Conservation (phyloP, 2,888 invertebrate genomes). For the Tridacna gigas region DNA sequence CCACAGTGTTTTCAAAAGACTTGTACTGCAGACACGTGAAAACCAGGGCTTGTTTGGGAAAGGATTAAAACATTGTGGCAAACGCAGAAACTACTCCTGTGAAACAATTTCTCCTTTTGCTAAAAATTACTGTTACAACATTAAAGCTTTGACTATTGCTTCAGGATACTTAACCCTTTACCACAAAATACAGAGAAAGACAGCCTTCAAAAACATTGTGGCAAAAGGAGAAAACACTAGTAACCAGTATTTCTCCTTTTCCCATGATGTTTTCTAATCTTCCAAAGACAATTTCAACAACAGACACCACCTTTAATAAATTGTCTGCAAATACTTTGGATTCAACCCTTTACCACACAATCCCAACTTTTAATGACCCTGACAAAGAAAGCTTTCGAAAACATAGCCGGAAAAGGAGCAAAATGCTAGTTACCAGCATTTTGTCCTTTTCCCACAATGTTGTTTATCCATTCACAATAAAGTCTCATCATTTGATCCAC, state of each 20-base stretch:
- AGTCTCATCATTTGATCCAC: background rate
- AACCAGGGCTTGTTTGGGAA: background rate
- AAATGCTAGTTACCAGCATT: background rate
- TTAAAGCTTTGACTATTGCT: too few species aligned
- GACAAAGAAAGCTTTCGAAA: background rate
- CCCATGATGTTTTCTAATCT: background rate
- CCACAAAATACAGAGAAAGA: background rate
- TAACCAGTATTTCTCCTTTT: background rate
- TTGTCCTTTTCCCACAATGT: background rate
- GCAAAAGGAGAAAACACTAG: background rate
- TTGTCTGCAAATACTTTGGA: too few species aligned
- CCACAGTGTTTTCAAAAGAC: background rate
- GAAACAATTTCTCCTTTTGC: too few species aligned
- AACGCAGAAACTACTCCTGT: background rate
- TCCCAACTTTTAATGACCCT: background rate
- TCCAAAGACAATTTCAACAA: background rate
- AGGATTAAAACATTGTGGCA: background rate
- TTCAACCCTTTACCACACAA: background rate
- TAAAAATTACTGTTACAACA: too few species aligned
- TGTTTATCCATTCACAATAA: background rate
- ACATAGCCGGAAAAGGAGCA: background rate
- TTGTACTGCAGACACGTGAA: background rate
- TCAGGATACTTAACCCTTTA: background rate
- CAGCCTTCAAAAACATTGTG: background rate
- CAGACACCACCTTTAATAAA: too few species aligned